Conservation (phyloP, 2,888 invertebrate genomes). For the Disparrhopalites patrizii region DNA sequence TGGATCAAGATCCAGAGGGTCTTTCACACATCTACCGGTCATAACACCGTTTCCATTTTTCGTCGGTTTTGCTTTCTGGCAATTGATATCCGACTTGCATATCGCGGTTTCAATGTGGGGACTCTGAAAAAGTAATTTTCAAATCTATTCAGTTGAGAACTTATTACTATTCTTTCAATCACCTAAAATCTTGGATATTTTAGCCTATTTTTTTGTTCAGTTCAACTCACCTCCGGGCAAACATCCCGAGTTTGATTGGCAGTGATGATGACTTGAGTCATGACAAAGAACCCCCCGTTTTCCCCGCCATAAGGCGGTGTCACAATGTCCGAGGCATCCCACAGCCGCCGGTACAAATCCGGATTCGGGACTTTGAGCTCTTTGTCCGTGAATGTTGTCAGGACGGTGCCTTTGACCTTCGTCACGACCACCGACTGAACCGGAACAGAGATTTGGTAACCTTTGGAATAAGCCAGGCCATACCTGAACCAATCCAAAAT, state of each 20-base stretch:
- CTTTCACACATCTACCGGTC: slow-evolving; percentile 53
- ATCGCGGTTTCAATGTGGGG: neutral
- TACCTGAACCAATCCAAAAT: slow-evolving; percentile 20
- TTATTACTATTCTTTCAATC: no score
- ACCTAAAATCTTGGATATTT: no score
- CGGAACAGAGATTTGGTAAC: slow-evolving; percentile 34
- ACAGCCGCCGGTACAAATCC: slow-evolving; percentile 50
- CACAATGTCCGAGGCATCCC: slow-evolving; percentile 56
- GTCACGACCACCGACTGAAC: slow-evolving; percentile 51
- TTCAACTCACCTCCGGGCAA: slow-evolving; percentile 51
- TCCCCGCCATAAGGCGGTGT: slow-evolving; percentile 54
- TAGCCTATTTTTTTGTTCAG: no score
- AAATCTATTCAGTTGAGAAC: no score
- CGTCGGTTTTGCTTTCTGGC: slow-evolving; percentile 47
- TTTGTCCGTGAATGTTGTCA: slow-evolving; percentile 48
- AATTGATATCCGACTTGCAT: slow-evolving; percentile 48
- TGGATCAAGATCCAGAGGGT: neutral
- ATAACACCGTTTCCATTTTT: slow-evolving; percentile 52
- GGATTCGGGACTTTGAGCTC: slow-evolving; percentile 36
- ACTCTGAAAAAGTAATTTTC: no score
- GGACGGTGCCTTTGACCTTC: slow-evolving; percentile 55
- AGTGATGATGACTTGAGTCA: slow-evolving; percentile 55
- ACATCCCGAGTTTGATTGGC: slow-evolving; percentile 51
- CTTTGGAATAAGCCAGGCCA: slow-evolving; percentile 29
- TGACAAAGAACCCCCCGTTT: slow-evolving; percentile 56